Evolutionary conservation across 2,113 vertebrate species (phyloP), one percentile per base, ranked within the genome.

Genomic region (Cyprinus carpio): DNA sequence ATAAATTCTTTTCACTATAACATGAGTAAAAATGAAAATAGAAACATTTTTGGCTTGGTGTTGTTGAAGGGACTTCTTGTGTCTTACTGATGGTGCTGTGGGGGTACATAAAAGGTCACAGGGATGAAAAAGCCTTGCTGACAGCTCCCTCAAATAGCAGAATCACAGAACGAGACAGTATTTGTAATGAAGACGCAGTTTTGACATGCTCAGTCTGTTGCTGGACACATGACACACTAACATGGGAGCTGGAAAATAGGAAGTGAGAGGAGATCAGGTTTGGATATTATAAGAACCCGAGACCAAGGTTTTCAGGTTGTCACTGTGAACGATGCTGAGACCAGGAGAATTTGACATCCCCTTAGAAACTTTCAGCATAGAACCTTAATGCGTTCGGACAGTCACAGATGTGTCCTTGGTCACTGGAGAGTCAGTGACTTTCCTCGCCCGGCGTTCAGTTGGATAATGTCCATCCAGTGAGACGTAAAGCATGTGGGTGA

Each of bases 301-400:
- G 75, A 54, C 79, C 43, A 80, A 82, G 64, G 83, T 88, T 81
- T 81, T 62, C 51, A 79, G 37, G 74, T 69, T 89, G 82, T 86
- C 87, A 88, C 40, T 40, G 62, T 62, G 49, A 87, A 56, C 49
- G 72, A 84, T 75, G 82, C 75, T 77, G 85, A 86, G 49, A 83
- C 72, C 78, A 80, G 54, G 25, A 81, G 64, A 88, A 86, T 85
- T 84, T 88, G 69, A 88, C 79, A 62, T 78, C 67, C 58, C 27
- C 29, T 56, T 77, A 75, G 49, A 84, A 60, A 72, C 34, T 49
- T 75, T 49, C 25, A 46, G 64, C 37, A 65, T 20, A 71, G 87
- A 84, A 85, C 84, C 74, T 25, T 90, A 91, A 90, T 90, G 82
- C 75, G 58, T 90, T 87, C 29, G 81, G 89, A 90, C 88, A 91